A percentile compares a stretch with the other conserved stretches of the same genome.
phyloP scores from a whole-genome alignment of 2,888 invertebrate species.

The Perizoma affinitatum region DNA sequence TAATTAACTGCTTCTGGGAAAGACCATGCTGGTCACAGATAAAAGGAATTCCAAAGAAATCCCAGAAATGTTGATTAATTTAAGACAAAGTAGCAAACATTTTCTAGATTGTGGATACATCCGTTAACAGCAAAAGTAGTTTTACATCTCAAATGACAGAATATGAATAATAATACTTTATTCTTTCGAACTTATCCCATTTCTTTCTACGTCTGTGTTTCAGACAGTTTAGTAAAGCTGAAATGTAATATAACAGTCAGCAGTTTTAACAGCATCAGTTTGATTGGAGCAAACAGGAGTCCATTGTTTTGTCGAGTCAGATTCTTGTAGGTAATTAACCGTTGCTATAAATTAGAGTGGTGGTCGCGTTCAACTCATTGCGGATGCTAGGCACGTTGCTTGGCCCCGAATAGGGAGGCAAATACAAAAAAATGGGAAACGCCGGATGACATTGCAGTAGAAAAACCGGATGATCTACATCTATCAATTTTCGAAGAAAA shows the following conservation, averaged over 20 bases:
- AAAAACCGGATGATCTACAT: background rate
- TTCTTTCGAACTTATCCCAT: too few species aligned
- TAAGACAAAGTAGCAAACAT: too few species aligned
- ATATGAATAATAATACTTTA: too few species aligned
- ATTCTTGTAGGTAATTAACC: slow-evolving; percentile 77
- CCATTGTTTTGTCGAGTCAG: slow-evolving; percentile 61
- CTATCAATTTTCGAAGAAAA: too few species aligned
- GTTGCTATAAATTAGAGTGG: slow-evolving; percentile 73
- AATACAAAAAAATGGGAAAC: slow-evolving; percentile 33
- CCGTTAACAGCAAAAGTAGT: too few species aligned
- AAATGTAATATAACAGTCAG: background rate
- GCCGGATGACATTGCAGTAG: slow-evolving; percentile 4
- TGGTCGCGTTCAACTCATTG: slow-evolving; percentile 57
- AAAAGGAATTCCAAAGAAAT: too few species aligned
- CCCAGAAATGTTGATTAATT: too few species aligned
- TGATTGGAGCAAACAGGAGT: slow-evolving; percentile 51
- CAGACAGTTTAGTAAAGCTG: too few species aligned
- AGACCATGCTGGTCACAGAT: slow-evolving; percentile 36
- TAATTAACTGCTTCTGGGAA: slow-evolving; percentile 57
- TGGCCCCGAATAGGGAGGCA: slow-evolving; percentile 37
- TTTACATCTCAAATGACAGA: too few species aligned
- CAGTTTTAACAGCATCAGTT: slow-evolving; percentile 41
- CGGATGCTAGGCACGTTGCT: slow-evolving; percentile 61
- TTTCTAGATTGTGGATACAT: slow-evolving; percentile 26
- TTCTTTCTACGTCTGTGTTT: too few species aligned